Conservation (phyloP, 2,113 vertebrate species). For the Brevimyrus niger region DNA sequence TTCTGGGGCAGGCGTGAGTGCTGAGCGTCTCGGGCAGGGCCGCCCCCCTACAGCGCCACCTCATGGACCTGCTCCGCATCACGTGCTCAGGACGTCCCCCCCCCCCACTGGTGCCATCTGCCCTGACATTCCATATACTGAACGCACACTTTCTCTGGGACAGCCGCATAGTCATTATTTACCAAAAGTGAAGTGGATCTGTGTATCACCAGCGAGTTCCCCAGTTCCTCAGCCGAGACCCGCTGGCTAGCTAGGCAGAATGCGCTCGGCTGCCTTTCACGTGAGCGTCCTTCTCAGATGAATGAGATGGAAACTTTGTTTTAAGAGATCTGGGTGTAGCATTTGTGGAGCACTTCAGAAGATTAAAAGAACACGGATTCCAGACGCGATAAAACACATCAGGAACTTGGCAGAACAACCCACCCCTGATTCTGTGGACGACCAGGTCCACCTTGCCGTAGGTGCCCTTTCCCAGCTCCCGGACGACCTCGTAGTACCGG, state of each 20-base stretch:
- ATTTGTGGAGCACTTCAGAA: neutral
- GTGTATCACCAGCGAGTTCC: neutral
- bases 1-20: neutral
- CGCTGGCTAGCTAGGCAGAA: neutral
- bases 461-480: constrained; percentile 70
- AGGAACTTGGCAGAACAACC: neutral
- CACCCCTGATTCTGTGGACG: constrained; percentile 65
- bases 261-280: neutral
- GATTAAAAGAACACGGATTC: neutral
- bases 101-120: neutral
- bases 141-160: neutral
- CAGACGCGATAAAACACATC: neutral
- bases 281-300: neutral
- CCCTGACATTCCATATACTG: neutral
- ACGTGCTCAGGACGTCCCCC: neutral
- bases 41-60: neutral
- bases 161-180: neutral
- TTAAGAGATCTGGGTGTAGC: neutral
- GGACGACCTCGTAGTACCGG: constrained; percentile 65
- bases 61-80: neutral
- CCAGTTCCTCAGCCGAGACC: neutral
- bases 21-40: neutral
- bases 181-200: neutral
- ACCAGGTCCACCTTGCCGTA: constrained; percentile 71
- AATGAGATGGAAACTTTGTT: neutral